Evolutionary conservation across 2,888 invertebrate genomes (phyloP).

Genomic region (Epistrophe grossulariae): DNA sequence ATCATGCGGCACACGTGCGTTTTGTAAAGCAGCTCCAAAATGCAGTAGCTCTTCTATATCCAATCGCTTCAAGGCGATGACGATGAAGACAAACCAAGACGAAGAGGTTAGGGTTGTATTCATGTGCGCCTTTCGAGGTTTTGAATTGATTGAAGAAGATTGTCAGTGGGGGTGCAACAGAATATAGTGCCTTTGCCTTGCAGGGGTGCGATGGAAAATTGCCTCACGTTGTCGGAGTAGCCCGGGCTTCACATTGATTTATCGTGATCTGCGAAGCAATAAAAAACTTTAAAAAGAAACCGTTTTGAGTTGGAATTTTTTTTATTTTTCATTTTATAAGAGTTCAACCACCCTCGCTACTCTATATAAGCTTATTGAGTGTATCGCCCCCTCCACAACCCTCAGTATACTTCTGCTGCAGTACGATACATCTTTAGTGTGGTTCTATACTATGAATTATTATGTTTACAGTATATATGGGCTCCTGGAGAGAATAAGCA

Average conservation of each 20-base stretch:
- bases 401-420: conserved; percentile 39
- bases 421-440: conserved; percentile 65
- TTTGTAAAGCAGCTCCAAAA: conserved; percentile 67
- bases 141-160: conserved; percentile 74
- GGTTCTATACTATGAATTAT: conserved; percentile 70
- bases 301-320: conserved; percentile 59
- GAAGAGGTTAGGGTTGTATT: neutral
- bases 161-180: conserved; percentile 65
- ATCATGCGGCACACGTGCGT: conserved; percentile 80
- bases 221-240: conserved; percentile 68
- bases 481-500: conserved; percentile 26
- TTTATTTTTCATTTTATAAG: conserved; percentile 43
- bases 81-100: neutral
- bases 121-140: conserved; percentile 61
- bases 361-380: conserved; percentile 36
- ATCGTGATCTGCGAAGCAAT: conserved; percentile 77
- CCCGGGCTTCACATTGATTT: conserved; percentile 76
- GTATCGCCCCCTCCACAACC: conserved; percentile 35
- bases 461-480: conserved; percentile 64
- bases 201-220: conserved; percentile 52
- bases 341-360: conserved; percentile 32
- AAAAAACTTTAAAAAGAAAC: conserved; percentile 74
- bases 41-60: conserved; percentile 63
- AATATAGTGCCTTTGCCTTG: neutral
- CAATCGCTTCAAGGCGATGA: conserved; percentile 46